A percentile compares a stretch with the other conserved stretches of the same genome.
Conservation (phyloP, 2,888 invertebrate species). For the Pseudeuparius sepicola region DNA sequence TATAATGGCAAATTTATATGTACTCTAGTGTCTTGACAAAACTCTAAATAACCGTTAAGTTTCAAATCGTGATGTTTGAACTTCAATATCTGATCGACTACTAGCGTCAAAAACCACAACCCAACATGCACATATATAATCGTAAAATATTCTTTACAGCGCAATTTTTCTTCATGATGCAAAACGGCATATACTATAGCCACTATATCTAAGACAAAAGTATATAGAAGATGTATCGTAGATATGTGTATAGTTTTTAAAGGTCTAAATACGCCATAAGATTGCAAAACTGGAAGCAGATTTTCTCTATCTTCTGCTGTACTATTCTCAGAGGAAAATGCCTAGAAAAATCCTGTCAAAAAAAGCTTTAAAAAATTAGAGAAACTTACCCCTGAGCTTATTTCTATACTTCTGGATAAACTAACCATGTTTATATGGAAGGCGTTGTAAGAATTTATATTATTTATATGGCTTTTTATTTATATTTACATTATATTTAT, state of each 20-base stretch:
- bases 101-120: conserved; percentile 50
- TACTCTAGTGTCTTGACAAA: conserved; percentile 50
- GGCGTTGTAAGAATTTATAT: too few relatives aligned
- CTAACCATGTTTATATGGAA: too few relatives aligned
- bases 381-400: conserved; percentile 30
- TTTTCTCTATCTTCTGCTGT: conserved; percentile 37
- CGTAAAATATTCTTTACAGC: conserved; percentile 48
- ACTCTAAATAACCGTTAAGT: conserved; percentile 57
- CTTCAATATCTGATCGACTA: conserved; percentile 49
- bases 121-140: conserved; percentile 48
- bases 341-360: conserved; percentile 27
- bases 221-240: conserved; percentile 31
- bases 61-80: conserved; percentile 50
- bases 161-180: conserved; percentile 37
- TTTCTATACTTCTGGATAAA: conserved; percentile 32
- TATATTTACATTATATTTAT: too few relatives aligned
- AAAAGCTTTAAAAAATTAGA: conserved; percentile 37
- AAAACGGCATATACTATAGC: conserved; percentile 34
- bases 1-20: conserved; percentile 52
- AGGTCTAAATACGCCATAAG: conserved; percentile 36
- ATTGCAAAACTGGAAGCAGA: conserved; percentile 36
- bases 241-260: conserved; percentile 33
- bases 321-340: conserved; percentile 38
- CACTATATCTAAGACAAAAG: conserved; percentile 33
- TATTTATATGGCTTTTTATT: too few relatives aligned